Conservation (phyloP, 2,113 vertebrate genomes). For the Ceratotherium simum region DNA sequence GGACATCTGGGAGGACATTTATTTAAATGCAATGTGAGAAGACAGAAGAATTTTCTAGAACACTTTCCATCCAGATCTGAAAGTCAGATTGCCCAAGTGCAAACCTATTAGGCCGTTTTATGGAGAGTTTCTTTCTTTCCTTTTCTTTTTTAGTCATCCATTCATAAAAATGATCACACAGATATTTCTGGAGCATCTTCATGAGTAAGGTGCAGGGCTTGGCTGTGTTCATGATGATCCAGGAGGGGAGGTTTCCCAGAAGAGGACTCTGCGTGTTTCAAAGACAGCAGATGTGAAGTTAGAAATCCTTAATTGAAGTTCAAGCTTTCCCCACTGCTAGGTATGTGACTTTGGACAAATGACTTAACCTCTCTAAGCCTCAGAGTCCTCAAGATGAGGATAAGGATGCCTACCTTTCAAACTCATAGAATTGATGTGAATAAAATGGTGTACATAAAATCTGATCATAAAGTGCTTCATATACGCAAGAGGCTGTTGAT, state of each 20-base stretch:
- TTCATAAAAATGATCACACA: slow-evolving; percentile 33
- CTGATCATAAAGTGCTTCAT: not conserved
- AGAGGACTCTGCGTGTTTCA: not conserved
- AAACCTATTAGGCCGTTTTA: not conserved
- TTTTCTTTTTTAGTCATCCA: not conserved
- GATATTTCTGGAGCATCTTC: not conserved
- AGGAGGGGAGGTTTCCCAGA: not conserved
- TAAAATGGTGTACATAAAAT: not conserved
- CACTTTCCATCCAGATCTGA: slow-evolving; percentile 18
- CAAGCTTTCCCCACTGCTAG: not conserved
- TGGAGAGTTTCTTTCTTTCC: slow-evolving; percentile 22
- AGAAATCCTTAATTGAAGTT: not conserved
- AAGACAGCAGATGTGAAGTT: not conserved
- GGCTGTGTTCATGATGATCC: not conserved
- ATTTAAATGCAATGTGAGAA: slow-evolving; percentile 55
- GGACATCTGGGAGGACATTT: slow-evolving; percentile 13
- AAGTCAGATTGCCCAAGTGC: not conserved
- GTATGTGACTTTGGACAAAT: slow-evolving; percentile 31
- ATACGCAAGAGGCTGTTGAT: not conserved
- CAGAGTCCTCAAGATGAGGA: not conserved
- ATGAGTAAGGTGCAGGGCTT: not conserved
- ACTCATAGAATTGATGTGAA: not conserved
- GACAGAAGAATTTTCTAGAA: slow-evolving; percentile 58
- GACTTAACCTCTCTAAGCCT: not conserved
- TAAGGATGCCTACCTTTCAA: not conserved